Percentiles rank a stretch among this genome's conserved stretches.
phyloP scores from a whole-genome alignment of 2,888 invertebrate genomes.

The Ischnus inquisitorius region DNA sequence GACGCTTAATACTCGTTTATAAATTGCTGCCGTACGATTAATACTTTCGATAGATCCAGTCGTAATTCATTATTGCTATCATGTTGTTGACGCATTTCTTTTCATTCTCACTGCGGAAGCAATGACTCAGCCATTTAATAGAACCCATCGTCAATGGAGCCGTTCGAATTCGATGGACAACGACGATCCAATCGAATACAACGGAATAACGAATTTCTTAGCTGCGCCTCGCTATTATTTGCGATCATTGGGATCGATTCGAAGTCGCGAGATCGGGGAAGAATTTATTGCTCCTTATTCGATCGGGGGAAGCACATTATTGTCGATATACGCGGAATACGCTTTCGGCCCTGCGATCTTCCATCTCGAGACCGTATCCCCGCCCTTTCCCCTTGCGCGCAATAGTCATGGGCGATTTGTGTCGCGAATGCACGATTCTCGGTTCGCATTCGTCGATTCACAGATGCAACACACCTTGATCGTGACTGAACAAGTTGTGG shows the following conservation, averaged over 20 bases:
- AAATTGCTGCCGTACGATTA: conserved; percentile 75
- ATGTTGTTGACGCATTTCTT: conserved; percentile 21
- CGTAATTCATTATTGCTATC: conserved; percentile 69
- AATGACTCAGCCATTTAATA: not conserved
- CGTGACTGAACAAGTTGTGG: conserved; percentile 77
- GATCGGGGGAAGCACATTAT: conserved; percentile 55
- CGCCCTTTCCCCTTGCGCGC: not conserved
- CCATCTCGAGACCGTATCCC: not conserved
- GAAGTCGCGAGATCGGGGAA: conserved; percentile 28
- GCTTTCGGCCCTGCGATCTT: not conserved
- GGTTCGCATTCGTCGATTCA: conserved; percentile 20
- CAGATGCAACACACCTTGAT: conserved; percentile 83
- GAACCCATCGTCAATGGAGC: not conserved
- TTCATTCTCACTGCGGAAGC: conserved; percentile 6
- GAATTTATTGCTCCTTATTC: conserved; percentile 53
- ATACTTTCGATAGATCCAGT: conserved; percentile 77
- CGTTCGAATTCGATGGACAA: not conserved
- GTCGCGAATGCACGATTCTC: conserved; percentile 6
- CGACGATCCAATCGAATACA: not conserved
- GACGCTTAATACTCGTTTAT: conserved; percentile 74
- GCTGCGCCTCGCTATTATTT: conserved; percentile 12
- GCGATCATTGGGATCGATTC: not conserved
- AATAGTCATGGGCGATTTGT: not conserved
- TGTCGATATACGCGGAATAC: conserved; percentile 34
- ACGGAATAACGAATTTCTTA: conserved; percentile 8